phyloP scores from a whole-genome alignment of 1,140 invertebrate species.

The Pogonus chalceus region DNA sequence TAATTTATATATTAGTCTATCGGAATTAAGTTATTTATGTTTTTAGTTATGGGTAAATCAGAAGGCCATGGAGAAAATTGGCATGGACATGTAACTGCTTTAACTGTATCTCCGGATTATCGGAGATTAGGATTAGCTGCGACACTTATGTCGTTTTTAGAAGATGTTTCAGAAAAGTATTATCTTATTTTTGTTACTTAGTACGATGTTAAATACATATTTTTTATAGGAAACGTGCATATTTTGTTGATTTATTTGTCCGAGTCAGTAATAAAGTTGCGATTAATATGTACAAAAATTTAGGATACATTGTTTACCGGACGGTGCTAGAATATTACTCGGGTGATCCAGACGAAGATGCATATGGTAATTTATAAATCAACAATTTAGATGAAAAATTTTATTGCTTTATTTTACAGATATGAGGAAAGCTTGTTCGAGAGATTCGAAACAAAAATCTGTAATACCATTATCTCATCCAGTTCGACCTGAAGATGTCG shows the following conservation, averaged over 20 bases:
- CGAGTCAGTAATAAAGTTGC: slow-evolving; percentile 94
- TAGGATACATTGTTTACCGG: slow-evolving; percentile 96
- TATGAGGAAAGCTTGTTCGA: slow-evolving; percentile 95
- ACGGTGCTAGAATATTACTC: slow-evolving; percentile 96
- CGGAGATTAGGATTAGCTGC: slow-evolving; percentile 84
- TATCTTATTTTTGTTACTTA: slow-evolving; percentile 6
- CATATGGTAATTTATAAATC: slow-evolving; percentile 66
- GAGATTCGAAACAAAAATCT: slow-evolving; percentile 87
- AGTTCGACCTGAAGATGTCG: slow-evolving; percentile 90
- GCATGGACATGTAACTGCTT: slow-evolving; percentile 98
- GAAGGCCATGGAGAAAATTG: slow-evolving; percentile 92
- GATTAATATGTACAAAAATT: slow-evolving; percentile 92
- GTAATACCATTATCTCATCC: slow-evolving; percentile 89
- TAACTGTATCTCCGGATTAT: slow-evolving; percentile 93
- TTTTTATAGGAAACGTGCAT: slow-evolving; percentile 78
- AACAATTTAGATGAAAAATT: slow-evolving; percentile 12
- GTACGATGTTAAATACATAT: slow-evolving; percentile 7
- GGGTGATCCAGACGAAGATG: slow-evolving; percentile 95
- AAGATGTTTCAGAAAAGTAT: slow-evolving; percentile 93
- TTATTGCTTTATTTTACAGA: slow-evolving; percentile 64
- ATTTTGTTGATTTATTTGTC: slow-evolving; percentile 99
- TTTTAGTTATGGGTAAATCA: slow-evolving; percentile 94
- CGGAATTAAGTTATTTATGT: slow-evolving; percentile 8
- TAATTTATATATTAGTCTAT: slow-evolving; percentile 2
- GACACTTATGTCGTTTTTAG: slow-evolving; percentile 89